Evolutionary conservation across 2,888 invertebrate species (phyloP).

Genomic region (Aspidiotus rigidus): DNA sequence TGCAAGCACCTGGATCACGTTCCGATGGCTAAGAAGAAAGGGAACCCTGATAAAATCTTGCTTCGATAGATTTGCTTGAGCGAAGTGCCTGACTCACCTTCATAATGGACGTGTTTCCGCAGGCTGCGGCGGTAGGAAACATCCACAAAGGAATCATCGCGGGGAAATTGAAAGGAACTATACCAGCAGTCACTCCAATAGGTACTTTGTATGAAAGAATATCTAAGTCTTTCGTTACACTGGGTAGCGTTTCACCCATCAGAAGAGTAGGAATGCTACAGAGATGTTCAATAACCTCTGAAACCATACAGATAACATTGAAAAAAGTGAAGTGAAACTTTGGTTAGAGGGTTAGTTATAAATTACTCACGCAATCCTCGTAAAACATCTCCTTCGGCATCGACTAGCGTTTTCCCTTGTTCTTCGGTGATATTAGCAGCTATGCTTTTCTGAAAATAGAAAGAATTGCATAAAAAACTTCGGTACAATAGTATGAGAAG

Average conservation of each 20-base stretch:
- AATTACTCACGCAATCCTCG: constrained; percentile 82
- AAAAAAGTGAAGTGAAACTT: neutral
- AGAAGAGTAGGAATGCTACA: constrained; percentile 86
- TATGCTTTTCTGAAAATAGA: constrained; percentile 54
- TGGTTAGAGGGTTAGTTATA: neutral
- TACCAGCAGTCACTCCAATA: constrained; percentile 86
- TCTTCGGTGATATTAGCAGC: constrained; percentile 88
- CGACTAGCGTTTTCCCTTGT: constrained; percentile 92
- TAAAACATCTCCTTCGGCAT: constrained; percentile 96
- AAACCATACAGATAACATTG: neutral
- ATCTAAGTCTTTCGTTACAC: constrained; percentile 93
- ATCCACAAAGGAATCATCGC: constrained; percentile 99
- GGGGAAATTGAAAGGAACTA: constrained; percentile 98
- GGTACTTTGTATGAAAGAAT: constrained; percentile 85
- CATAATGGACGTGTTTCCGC: constrained; percentile 89
- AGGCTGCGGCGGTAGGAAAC: constrained; percentile 73
- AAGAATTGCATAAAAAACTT: neutral
- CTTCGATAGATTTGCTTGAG: no score
- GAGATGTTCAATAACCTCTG: constrained; percentile 94
- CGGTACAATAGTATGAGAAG: neutral
- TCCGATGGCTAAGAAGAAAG: constrained; percentile 68
- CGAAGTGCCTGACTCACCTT: constrained; percentile 46
- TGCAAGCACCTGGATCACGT: constrained; percentile 91
- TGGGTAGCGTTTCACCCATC: constrained; percentile 77
- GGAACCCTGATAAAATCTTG: no score